A percentile compares a stretch with the other conserved stretches of the same genome.
These are phyloP conservation scores for Vireo altiloquus DNA, from an alignment of 2,113 vertebrate species.

Conservation along the genomic window DNA sequence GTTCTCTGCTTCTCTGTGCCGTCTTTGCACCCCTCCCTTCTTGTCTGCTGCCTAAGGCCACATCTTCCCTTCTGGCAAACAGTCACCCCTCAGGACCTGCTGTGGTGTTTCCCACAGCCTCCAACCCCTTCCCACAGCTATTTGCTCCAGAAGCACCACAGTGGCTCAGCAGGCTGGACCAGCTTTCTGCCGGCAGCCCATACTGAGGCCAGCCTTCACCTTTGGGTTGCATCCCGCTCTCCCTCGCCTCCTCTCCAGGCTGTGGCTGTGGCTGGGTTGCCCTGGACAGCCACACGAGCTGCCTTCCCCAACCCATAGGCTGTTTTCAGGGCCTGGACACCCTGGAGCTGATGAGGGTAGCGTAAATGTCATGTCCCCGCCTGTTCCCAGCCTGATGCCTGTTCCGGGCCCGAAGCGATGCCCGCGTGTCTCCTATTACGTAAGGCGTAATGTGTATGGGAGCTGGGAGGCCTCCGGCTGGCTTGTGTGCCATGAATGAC, in stretches of 20 bases:
- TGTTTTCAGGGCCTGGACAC: not conserved
- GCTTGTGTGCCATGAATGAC: not conserved
- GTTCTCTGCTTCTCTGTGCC: not conserved
- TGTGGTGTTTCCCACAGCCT: not conserved
- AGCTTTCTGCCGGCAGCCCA: not conserved
- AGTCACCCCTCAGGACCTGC: not conserved
- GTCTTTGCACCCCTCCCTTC: not conserved
- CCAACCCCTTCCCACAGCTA: not conserved
- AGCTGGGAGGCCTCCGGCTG: not conserved
- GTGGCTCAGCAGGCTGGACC: not conserved
- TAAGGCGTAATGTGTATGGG: not conserved
- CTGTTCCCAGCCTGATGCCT: not conserved
- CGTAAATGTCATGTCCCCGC: slow-evolving; percentile 3
- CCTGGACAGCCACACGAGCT: not conserved
- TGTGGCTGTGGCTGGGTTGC: not conserved
- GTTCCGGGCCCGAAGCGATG: not conserved
- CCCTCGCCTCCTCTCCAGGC: not conserved
- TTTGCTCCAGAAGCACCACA: not conserved
- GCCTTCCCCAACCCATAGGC: not conserved
- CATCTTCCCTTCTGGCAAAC: not conserved
- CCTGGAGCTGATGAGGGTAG: not conserved
- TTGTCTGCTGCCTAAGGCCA: not conserved
- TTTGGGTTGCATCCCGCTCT: fast-evolving
- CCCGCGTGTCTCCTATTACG: slow-evolving; percentile 13
- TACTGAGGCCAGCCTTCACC: not conserved